phyloP scores from a whole-genome alignment of 53 echinoderm and acorn worm genomes.

The Hippasteria phrygiana region DNA sequence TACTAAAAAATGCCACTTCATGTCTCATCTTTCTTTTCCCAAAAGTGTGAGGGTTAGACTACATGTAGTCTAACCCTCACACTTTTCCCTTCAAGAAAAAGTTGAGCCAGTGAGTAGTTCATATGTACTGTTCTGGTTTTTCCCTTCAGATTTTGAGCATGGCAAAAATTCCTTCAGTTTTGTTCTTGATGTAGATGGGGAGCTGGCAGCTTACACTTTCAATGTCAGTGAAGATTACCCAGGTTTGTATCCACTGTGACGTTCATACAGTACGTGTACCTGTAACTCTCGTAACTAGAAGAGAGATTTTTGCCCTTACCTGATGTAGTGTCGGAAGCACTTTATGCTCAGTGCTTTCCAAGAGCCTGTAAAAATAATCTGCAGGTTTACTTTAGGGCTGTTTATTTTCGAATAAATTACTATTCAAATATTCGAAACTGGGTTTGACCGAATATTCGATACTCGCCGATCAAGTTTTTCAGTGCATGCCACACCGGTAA shows the following conservation, averaged over 20 bases:
- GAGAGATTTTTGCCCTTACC: too few relatives aligned
- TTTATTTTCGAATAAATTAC: too few relatives aligned
- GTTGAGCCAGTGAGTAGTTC: background rate
- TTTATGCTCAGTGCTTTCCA: too few relatives aligned
- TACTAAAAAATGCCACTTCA: too few relatives aligned
- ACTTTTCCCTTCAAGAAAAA: background rate
- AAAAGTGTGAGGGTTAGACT: background rate
- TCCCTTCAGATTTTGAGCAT: constrained; percentile 70
- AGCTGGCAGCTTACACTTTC: constrained; percentile 69
- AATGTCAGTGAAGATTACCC: constrained; percentile 78
- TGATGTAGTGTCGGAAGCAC: too few relatives aligned
- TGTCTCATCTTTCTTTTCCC: background rate
- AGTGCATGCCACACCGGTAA: too few relatives aligned
- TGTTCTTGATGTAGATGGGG: constrained; percentile 62
- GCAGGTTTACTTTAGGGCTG: too few relatives aligned
- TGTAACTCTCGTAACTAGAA: background rate
- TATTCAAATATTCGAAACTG: too few relatives aligned
- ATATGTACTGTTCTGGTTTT: background rate
- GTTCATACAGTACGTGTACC: background rate
- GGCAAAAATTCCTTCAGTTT: constrained; percentile 72
- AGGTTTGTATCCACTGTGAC: constrained; percentile 39
- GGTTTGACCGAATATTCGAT: too few relatives aligned
- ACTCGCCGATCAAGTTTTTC: too few relatives aligned
- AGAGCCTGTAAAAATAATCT: background rate
- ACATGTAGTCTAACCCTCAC: background rate